A percentile compares a stretch with the other conserved stretches of the same genome.
Conservation (phyloP, 2,797 vertebrate species). For the Simalia tracyae region DNA sequence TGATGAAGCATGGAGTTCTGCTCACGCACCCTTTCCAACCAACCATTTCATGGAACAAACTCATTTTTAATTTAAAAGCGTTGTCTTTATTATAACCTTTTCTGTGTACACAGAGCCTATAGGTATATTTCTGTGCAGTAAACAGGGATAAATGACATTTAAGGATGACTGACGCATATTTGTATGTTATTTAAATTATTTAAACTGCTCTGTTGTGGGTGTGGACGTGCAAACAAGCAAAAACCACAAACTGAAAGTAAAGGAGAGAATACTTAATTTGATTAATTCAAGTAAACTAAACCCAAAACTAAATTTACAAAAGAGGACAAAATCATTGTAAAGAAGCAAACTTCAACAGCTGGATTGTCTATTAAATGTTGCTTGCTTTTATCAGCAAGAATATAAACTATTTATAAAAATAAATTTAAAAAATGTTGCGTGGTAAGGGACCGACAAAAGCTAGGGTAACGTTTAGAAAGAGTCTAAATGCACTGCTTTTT, state of each 20-base stretch:
- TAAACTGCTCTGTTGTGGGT: background rate
- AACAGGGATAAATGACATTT: background rate
- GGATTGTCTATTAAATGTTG: background rate
- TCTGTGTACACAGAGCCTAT: background rate
- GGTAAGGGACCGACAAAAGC: background rate
- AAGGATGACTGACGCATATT: background rate
- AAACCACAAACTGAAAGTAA: background rate
- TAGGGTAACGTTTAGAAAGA: background rate
- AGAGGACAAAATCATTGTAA: background rate
- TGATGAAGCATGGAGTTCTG: background rate
- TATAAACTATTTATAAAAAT: background rate
- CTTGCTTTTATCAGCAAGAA: background rate
- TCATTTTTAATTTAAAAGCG: background rate
- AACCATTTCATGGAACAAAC: background rate
- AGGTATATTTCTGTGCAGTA: background rate
- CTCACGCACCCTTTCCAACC: background rate
- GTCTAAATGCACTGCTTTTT: background rate
- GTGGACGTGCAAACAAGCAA: background rate
- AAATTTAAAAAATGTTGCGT: background rate
- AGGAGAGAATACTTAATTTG: background rate
- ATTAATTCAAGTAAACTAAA: background rate
- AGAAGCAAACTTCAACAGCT: background rate
- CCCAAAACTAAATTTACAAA: background rate
- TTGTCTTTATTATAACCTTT: background rate
- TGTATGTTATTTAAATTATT: background rate